A percentile compares a stretch with the other conserved stretches of the same genome.
These are phyloP conservation scores for Mormyrus hasselquistii DNA, from an alignment of 2,797 vertebrate genomes.

Conservation along the genomic window DNA sequence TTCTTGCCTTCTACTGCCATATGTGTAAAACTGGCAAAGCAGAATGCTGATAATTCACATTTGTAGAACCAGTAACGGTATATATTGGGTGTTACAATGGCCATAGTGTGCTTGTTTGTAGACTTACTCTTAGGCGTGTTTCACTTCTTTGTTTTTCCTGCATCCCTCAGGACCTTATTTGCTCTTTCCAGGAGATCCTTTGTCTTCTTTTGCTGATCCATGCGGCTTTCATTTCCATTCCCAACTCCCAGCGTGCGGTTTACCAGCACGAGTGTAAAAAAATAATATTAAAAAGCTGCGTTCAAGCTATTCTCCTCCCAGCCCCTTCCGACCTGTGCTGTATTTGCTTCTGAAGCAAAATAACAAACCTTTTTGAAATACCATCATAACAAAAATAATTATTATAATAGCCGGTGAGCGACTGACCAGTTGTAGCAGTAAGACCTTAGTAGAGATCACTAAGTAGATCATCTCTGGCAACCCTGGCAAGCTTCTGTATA, in stretches of 20 bases:
- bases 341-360: neutral
- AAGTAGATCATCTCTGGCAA: neutral
- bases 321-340: neutral
- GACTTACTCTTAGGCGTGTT: neutral
- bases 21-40: neutral
- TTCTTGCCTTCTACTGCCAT: neutral
- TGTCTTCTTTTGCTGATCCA: neutral
- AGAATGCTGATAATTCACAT: neutral
- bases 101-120: neutral
- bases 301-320: neutral
- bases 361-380: neutral
- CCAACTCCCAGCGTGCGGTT: neutral
- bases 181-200: neutral
- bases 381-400: neutral
- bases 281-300: neutral
- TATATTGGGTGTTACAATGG: neutral
- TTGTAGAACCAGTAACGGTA: neutral
- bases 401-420: neutral
- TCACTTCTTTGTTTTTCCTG: neutral
- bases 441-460: neutral
- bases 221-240: neutral
- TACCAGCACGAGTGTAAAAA: neutral
- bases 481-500: neutral
- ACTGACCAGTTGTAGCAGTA: neutral
- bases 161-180: constrained; percentile 5